Base-by-base conservation (phyloP, 2,113 vertebrate genomes). In the Pholis gunnellus region DNA sequence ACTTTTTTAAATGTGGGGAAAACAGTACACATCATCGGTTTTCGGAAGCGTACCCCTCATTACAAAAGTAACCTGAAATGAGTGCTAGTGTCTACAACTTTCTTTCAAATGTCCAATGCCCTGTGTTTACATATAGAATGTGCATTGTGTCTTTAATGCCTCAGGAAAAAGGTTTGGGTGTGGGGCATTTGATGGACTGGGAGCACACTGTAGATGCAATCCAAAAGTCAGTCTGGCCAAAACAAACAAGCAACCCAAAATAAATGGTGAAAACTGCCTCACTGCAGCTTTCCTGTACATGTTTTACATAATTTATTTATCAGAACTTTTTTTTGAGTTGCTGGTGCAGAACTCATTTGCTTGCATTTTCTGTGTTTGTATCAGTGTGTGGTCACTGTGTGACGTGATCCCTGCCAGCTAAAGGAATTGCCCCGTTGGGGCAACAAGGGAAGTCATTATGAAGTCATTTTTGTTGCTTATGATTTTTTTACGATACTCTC, bases 401-500 rank as follows among this genome's bases (percentile, higher is more conserved):
- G 68, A 20, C n/a, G 25, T 57, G 50, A 68, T 70, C 54, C 13
- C 69, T 66, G 57, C 69, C 27, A 64, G 22, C 25, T 17, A 31
- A 73, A 81, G 50, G 6, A 52, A 79, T 81, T 40, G n/a, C n/a
- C 1, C 20, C 38, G 42, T 64, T 31, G 66, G 70, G 79, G 22
- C 17, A 59, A 54, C 34, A 40, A 78, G 25, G 76, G 63, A 85
- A 74, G 46, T 81, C 2, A 31, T 75, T 18, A 56, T 10, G 15
- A 54, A 40, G 78, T 69, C 46, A 42, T 57, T 78, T 59, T n/a
- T 78, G 46, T 72, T 20, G 29, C n/a, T 44, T 40, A 2, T 40
- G 15, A 59, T 59, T 34, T n/a, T 5, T 52, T 38, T 6, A 34
- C 6, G 34, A 34, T 34, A 34, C 34, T 40, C 36, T 38, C 36